Evolutionary conservation across 2,113 vertebrate species (phyloP).

Genomic region (Catharus bicknelli): DNA sequence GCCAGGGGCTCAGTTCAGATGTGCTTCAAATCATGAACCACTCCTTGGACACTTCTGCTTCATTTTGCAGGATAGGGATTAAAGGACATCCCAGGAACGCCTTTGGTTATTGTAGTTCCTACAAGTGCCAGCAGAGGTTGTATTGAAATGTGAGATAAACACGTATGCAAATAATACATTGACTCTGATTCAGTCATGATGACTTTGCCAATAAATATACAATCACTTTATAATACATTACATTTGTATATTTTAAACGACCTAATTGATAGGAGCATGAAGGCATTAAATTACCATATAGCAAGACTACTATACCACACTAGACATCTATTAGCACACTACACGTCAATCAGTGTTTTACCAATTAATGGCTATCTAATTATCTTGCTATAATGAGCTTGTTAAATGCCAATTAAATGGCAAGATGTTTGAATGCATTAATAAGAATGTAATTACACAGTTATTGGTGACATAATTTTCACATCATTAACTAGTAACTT

Average conservation of each 20-base stretch:
- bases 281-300: conserved; percentile 71
- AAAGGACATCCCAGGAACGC: not conserved
- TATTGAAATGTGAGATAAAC: conserved; percentile 38
- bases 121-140: conserved; percentile 41
- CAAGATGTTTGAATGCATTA: conserved; percentile 75
- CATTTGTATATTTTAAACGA: conserved; percentile 62
- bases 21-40: not conserved
- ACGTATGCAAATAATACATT: not conserved
- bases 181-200: conserved; percentile 12
- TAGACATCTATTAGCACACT: conserved; percentile 69
- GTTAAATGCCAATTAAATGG: conserved; percentile 77
- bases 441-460: conserved; percentile 77
- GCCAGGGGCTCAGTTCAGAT: not conserved
- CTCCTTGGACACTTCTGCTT: not conserved
- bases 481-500: conserved; percentile 72
- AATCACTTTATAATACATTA: conserved; percentile 57
- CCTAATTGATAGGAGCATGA: conserved; percentile 62
- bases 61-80: fast-evolving
- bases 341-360: conserved; percentile 74
- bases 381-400: conserved; percentile 74
- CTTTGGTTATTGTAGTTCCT: conserved; percentile 9
- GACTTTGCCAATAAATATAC: conserved; percentile 62
- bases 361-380: conserved; percentile 79
- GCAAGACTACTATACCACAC: conserved; percentile 51
- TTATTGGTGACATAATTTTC: conserved; percentile 75